Evolutionary conservation across 1,140 invertebrate species (phyloP).

Genomic region (Eupristina koningsbergeri): DNA sequence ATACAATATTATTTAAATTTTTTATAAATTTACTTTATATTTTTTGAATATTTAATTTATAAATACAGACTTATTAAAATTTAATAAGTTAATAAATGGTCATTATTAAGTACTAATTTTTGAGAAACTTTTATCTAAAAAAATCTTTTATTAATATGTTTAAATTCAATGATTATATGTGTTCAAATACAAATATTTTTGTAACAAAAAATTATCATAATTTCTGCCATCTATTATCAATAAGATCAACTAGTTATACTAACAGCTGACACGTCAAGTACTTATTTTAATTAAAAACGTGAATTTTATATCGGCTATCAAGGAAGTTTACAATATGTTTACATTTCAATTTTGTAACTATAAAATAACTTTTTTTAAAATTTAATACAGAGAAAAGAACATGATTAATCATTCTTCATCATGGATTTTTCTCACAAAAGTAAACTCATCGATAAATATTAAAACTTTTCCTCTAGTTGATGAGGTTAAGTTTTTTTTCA

Average conservation of each 20-base stretch:
- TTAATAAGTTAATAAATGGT: too few relatives aligned
- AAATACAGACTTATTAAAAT: too few relatives aligned
- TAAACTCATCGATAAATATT: constrained; percentile 5
- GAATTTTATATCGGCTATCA: neutral
- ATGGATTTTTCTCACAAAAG: constrained; percentile 33
- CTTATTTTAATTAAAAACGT: neutral
- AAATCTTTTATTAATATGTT: too few relatives aligned
- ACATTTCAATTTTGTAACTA: constrained; percentile 2
- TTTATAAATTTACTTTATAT: too few relatives aligned
- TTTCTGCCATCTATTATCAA: neutral
- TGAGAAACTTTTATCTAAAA: too few relatives aligned
- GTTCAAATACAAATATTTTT: too few relatives aligned
- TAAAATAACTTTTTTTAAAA: constrained; percentile 22
- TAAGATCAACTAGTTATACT: neutral
- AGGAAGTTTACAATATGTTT: constrained; percentile 41
- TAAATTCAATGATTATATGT: too few relatives aligned
- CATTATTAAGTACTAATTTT: too few relatives aligned
- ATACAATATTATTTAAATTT: too few relatives aligned
- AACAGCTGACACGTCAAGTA: constrained; percentile 44
- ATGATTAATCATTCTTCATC: constrained; percentile 23
- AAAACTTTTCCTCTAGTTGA: neutral
- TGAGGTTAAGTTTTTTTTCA: constrained; percentile 38
- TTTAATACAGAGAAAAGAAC: constrained; percentile 1
- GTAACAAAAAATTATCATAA: neutral
- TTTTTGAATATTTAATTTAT: too few relatives aligned